Percentiles rank a stretch among this genome's conserved stretches.
Evolutionary conservation across 2,113 vertebrate genomes (phyloP).

Genomic region (Rhinogobius similis): DNA sequence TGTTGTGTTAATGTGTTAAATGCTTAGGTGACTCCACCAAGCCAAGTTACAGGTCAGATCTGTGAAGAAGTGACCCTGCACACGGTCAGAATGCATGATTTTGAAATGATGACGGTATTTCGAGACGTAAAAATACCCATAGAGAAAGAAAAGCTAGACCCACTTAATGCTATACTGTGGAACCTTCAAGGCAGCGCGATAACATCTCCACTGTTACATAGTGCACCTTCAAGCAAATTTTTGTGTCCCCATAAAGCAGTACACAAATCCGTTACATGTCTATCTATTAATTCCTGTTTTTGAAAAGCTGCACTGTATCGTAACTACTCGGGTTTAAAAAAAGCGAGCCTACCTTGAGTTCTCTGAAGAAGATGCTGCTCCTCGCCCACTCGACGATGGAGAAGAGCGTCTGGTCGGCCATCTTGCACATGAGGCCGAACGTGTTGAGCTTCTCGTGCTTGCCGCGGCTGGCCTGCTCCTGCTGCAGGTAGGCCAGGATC

Average conservation of each 20-base stretch:
- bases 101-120: not conserved
- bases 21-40: not conserved
- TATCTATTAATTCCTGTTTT: not conserved
- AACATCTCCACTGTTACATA: not conserved
- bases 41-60: no score
- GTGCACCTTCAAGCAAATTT: not conserved
- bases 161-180: not conserved
- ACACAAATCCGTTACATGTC: no score
- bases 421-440: conserved; percentile 98
- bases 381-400: conserved; percentile 98
- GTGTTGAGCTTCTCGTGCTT: conserved; percentile 97
- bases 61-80: no score
- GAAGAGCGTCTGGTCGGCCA: conserved; percentile 99
- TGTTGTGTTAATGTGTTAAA: no score
- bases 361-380: conserved; percentile 98
- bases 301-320: not conserved
- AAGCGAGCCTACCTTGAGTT: conserved; percentile 88
- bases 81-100: not conserved
- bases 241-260: no score
- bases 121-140: not conserved
- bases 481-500: conserved; percentile 93
- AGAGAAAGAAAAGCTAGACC: not conserved
- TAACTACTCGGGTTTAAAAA: not conserved
- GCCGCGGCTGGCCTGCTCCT: conserved; percentile 92
- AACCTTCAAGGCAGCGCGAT: not conserved